These are phyloP conservation scores for Diadophis punctatus DNA, from an alignment of 2,113 vertebrate genomes.

Conservation along the genomic window DNA sequence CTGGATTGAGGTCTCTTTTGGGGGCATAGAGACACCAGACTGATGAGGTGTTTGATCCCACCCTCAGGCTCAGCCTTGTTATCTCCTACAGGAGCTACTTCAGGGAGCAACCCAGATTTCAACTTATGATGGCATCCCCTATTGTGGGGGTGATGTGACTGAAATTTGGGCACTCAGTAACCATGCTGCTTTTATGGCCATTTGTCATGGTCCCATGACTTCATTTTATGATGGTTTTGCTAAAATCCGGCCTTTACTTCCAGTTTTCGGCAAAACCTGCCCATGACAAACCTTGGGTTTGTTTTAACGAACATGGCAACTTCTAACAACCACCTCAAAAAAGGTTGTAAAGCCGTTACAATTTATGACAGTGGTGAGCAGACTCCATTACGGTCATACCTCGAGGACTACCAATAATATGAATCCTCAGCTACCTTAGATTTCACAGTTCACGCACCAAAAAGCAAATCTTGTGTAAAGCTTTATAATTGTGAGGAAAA, in stretches of 20 bases:
- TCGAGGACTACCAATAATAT: background rate
- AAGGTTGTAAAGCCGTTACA: background rate
- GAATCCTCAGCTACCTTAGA: background rate
- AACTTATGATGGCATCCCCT: background rate
- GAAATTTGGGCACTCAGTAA: background rate
- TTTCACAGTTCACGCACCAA: background rate
- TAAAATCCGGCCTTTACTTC: background rate
- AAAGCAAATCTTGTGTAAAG: background rate
- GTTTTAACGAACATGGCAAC: background rate
- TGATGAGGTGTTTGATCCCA: background rate
- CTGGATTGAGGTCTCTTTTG: background rate
- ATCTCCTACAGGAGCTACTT: background rate
- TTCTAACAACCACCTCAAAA: background rate
- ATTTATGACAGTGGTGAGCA: background rate
- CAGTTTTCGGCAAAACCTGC: background rate
- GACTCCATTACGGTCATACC: background rate
- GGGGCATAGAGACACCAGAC: background rate
- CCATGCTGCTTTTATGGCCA: background rate
- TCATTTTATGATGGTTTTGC: background rate
- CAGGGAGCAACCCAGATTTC: background rate
- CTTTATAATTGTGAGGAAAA: conserved; percentile 5
- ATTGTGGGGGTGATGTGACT: background rate
- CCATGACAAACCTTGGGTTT: background rate
- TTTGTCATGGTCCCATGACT: background rate
- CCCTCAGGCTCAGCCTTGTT: background rate